These are phyloP conservation scores for Zeus faber DNA, from an alignment of 2,113 vertebrate species.

Conservation along the genomic window DNA sequence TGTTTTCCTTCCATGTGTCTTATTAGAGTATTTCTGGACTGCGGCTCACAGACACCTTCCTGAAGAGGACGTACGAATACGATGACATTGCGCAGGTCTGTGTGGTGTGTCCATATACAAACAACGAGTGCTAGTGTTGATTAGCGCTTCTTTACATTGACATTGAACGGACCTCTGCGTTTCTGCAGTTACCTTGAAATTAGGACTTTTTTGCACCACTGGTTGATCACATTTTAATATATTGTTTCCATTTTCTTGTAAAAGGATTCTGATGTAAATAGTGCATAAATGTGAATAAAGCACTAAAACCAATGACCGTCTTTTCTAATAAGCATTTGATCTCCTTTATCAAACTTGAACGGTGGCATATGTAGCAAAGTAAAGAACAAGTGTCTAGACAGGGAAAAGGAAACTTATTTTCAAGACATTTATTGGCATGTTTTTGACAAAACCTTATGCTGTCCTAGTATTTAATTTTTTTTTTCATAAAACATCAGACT, in stretches of 20 bases:
- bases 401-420: constrained; percentile 27
- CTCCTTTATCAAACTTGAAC: no score
- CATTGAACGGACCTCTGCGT: constrained; percentile 60
- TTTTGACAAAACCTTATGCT: constrained; percentile 60
- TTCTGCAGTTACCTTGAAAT: constrained; percentile 42
- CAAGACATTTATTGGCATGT: constrained; percentile 69
- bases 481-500: constrained; percentile 54
- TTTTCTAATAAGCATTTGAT: no score
- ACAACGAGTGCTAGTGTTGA: constrained; percentile 72
- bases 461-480: constrained; percentile 49
- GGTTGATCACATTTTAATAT: constrained; percentile 54
- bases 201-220: constrained; percentile 26
- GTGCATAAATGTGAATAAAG: constrained; percentile 70
- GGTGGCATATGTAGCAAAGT: no score
- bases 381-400: neutral
- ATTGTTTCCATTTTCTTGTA: constrained; percentile 51
- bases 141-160: constrained; percentile 33
- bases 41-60: constrained; percentile 92
- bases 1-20: neutral
- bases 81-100: constrained; percentile 97
- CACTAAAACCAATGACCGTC: constrained; percentile 31
- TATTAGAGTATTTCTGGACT: constrained; percentile 91
- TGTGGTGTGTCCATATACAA: constrained; percentile 86
- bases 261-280: constrained; percentile 33
- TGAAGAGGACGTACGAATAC: constrained; percentile 97